Evolutionary conservation across 2,113 vertebrate genomes (phyloP), one percentile per base, ranked within the genome.

Genomic region (Condylura cristata): DNA sequence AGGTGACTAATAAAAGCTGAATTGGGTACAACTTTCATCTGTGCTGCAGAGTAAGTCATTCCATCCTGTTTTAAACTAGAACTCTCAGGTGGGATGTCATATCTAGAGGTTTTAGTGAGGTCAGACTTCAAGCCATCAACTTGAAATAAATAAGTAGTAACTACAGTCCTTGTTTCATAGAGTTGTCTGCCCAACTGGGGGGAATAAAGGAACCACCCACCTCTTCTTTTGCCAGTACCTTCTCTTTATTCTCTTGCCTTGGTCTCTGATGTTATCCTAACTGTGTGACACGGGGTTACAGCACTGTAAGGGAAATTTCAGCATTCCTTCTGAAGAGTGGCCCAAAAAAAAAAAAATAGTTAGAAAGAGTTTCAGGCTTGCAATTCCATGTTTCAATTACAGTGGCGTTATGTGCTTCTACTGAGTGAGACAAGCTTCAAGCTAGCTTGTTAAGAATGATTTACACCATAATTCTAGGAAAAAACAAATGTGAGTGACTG

Each of bases 1-100:
- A 97, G 92, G 92, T 93, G 94, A 89, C 95, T 97, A 95, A 92
- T 97, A 95, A 89, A 93, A 96, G 90, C 96, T 96, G 94, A 97
- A 96, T 89, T 81, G 87, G 79, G 68, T 92, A 93, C 96, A 71
- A 83, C 89, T 96, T 98, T 87, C 89, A 90, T 90, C 56, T 95
- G 84, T 93, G 66, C 86, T 86, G 86, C 91, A 91, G 61, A 1
- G 16, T 58, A 88, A 96, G 86, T 2, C 8, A 37, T 65, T 88
- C 68, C 94, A 80, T 87, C 95, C 95, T 96, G 5, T 96, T 96
- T 96, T 86, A 96, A 83, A 83, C 74, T 96, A 81, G 53, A 97
- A 63, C 91, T 94, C 89, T 96, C 68, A 78, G 94, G 48, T 91
- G 85, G 70, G 87, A 44, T 92, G 41, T 71, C 90, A 75, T 68